Evolutionary conservation across 2,797 vertebrate genomes (phyloP).

Genomic region (Poeciliopsis paucimaculata): DNA sequence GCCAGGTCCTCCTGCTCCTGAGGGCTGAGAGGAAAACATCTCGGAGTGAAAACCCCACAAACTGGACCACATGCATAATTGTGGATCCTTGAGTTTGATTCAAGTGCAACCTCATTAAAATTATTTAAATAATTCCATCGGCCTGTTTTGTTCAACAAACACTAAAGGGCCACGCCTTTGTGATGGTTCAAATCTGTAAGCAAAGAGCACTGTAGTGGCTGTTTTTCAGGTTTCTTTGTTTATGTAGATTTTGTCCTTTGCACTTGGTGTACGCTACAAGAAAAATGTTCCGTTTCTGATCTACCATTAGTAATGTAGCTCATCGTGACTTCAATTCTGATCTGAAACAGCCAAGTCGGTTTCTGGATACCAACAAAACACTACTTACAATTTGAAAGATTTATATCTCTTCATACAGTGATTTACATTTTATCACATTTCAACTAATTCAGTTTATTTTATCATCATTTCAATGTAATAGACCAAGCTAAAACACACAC

Average conservation of each 20-base stretch:
- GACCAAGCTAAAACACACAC: neutral
- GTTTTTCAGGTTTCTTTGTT: neutral
- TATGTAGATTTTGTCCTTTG: neutral
- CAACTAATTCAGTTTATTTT: neutral
- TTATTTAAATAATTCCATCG: neutral
- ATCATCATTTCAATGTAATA: neutral
- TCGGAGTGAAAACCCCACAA: neutral
- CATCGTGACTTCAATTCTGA: neutral
- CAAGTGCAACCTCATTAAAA: neutral
- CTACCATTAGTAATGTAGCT: neutral
- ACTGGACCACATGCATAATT: too few relatives aligned
- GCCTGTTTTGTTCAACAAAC: neutral
- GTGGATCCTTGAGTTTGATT: neutral
- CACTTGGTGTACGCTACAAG: neutral
- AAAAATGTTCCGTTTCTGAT: neutral
- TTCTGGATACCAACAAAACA: neutral
- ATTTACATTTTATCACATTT: neutral
- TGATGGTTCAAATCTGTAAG: neutral
- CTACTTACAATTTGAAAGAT: neutral
- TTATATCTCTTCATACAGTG: neutral
- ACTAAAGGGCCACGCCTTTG: neutral
- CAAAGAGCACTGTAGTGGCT: neutral
- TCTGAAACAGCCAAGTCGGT: neutral
- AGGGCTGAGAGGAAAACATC: conserved; percentile 67
- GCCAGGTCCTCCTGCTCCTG: conserved; percentile 88